A percentile compares a stretch with the other conserved stretches of the same genome.
Conservation (phyloP, 2,113 vertebrate species). For the Merops nubicus region DNA sequence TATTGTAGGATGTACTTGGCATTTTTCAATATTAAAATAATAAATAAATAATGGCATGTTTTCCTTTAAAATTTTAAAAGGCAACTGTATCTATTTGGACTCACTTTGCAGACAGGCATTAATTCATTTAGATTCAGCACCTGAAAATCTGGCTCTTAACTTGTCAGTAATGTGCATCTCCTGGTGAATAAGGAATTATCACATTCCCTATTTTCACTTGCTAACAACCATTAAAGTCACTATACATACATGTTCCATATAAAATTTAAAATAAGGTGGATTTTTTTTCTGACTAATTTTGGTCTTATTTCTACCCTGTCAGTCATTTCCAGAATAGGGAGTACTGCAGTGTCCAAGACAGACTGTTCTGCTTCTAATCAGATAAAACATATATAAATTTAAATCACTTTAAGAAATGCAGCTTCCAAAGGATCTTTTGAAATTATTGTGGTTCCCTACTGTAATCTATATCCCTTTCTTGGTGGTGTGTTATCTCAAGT, state of each 20-base stretch:
- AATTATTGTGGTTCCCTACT: background rate
- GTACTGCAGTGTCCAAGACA: background rate
- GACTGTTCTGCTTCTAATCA: background rate
- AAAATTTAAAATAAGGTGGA: background rate
- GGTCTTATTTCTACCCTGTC: background rate
- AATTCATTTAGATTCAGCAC: constrained; percentile 32
- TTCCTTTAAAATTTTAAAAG: constrained; percentile 55
- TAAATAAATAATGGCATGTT: constrained; percentile 49
- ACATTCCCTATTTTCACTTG: background rate
- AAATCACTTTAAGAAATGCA: background rate
- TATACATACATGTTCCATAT: background rate
- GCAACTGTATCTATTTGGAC: background rate
- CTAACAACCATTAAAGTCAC: background rate
- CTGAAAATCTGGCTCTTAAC: constrained; percentile 5
- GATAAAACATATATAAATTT: background rate
- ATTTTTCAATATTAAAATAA: constrained; percentile 53
- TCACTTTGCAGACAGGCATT: background rate
- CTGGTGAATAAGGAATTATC: background rate
- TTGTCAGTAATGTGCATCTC: background rate
- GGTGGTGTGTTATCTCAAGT: background rate
- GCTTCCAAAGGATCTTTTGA: background rate
- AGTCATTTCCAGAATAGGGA: background rate
- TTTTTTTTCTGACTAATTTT: background rate
- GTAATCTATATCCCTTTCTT: background rate
- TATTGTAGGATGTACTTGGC: constrained; percentile 3